Evolutionary conservation across 1,140 invertebrate species (phyloP).

Genomic region (Drosophila burlai): DNA sequence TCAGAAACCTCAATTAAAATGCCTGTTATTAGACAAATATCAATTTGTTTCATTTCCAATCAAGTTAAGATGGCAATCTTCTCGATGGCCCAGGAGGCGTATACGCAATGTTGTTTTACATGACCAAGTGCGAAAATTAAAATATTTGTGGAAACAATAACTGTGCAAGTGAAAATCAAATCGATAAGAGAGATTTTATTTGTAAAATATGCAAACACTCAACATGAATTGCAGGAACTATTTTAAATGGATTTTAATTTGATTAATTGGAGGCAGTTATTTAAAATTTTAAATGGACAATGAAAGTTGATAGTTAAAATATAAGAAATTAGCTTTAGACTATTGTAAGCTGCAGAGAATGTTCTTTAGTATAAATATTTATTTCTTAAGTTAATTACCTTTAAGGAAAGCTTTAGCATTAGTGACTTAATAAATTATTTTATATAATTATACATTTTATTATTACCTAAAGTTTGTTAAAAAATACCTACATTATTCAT

Average conservation of each 20-base stretch:
- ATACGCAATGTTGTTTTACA: conserved; percentile 22
- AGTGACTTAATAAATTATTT: too few species aligned
- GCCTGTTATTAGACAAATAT: conserved; percentile 69
- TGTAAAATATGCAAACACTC: not conserved
- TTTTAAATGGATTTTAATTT: not conserved
- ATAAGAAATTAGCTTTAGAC: not conserved
- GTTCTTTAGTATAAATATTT: not conserved
- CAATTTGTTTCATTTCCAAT: conserved; percentile 61
- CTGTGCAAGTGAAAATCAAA: not conserved
- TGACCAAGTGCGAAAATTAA: conserved; percentile 5
- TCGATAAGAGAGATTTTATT: conserved; percentile 3
- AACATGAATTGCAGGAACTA: not conserved
- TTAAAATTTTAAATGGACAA: not conserved
- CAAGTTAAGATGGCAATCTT: conserved; percentile 26
- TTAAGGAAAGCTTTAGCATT: too few species aligned
- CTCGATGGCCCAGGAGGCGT: conserved; percentile 18
- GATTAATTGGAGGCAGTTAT: not conserved
- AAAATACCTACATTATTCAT: not conserved
- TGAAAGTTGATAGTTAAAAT: too few species aligned
- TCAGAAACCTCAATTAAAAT: conserved; percentile 59
- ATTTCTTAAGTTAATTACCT: too few species aligned
- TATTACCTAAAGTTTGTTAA: not conserved
- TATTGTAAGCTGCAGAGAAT: not conserved
- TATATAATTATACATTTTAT: not conserved
- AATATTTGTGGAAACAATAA: conserved; percentile 20